Evolutionary conservation across 2,113 vertebrate species (phyloP).

Genomic region (Micromys minutus): DNA sequence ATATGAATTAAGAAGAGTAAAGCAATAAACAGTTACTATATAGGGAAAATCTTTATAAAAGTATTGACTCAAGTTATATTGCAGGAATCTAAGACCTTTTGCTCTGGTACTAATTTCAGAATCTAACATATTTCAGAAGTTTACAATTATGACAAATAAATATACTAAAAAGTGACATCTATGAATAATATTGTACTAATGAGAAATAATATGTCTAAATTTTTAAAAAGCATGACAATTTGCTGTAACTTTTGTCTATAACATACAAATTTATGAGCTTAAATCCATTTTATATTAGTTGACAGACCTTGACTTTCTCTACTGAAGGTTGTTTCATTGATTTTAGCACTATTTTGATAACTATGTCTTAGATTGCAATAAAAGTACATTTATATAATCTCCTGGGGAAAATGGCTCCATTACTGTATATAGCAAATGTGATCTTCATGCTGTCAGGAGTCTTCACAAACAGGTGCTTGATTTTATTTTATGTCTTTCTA

Average conservation of each 20-base stretch:
- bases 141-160: background rate
- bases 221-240: background rate
- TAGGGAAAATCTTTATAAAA: background rate
- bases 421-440: constrained; percentile 39
- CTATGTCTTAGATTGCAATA: constrained; percentile 13
- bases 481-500: constrained; percentile 21
- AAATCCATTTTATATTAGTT: constrained; percentile 5
- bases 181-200: background rate
- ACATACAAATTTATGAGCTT: background rate
- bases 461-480: background rate
- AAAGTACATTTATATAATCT: constrained; percentile 8
- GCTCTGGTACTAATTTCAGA: background rate
- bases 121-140: background rate
- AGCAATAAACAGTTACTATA: background rate
- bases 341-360: constrained; percentile 47
- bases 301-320: background rate
- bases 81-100: background rate
- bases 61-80: background rate
- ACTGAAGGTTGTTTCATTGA: constrained; percentile 32
- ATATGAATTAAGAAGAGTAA: background rate
- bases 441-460: constrained; percentile 1
- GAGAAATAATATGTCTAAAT: background rate
- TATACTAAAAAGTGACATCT: background rate
- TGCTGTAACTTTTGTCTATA: background rate
- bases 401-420: background rate